Base-by-base conservation (phyloP, 2,888 invertebrate genomes). In the Amiota mariae region DNA sequence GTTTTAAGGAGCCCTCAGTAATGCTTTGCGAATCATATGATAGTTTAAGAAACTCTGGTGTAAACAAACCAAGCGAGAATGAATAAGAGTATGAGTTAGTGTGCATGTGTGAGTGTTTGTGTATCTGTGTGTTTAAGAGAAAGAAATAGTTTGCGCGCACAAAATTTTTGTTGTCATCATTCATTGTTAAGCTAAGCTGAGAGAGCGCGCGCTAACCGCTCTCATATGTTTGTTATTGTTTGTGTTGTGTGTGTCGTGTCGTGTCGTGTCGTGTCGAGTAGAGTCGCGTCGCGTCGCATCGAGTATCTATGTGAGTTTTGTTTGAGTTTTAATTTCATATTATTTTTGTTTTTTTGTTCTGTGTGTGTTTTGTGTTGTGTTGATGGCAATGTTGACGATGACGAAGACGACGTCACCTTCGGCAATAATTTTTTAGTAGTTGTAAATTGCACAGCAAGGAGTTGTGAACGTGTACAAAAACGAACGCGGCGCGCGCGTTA, bases 371-470 rank as follows among this genome's bases (percentile, higher is more conserved):
- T 59, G 59, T 15, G 15, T 15, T 59, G 15, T 12, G 10, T n/a
- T 59, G 11, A 20, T 59, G 59, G 20, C 59, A 20, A 59, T 20
- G 20, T 11, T 20, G 51, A 10, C 51, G 15, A 49, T 24, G 67
- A 49, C 67, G n/a, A 68, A 79, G 76, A 82, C 81, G 76, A 82
- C 82, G 82, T 85, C 84, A 84, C 79, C 73, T 79, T 78, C 78
- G 81, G 74, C 75, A 46, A 63, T 20, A 48, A 12, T 54, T 20
- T n/a, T 18, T 76, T 83, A 80, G 83, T 85, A 83, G 82, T 85
- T 85, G 83, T 85, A 85, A 85, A 85, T 85, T 73, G 86, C 83
- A 79, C 78, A 78, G 83, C 83, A 85, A 82, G 84, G 85, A 85
- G 85, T 82, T 78, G 80, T 79, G 81, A 85, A 36, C 36, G 36